These are phyloP conservation scores for Kryptopterus vitreolus DNA, from an alignment of 2,797 vertebrate genomes.

Conservation along the genomic window DNA sequence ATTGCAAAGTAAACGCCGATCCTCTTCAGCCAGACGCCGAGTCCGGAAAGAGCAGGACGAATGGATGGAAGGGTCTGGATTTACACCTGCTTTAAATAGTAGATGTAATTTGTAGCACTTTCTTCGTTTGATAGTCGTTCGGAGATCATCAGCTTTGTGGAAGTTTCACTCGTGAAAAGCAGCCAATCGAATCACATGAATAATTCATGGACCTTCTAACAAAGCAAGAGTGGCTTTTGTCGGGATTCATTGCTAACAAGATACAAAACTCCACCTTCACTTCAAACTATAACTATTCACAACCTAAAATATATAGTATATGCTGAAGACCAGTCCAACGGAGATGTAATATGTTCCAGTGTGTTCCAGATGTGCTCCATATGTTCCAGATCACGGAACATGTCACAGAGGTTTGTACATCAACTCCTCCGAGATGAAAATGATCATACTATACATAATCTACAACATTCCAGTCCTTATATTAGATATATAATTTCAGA, in stretches of 20 bases:
- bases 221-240: not conserved
- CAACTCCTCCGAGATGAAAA: not conserved
- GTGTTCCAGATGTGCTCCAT: no score
- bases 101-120: not conserved
- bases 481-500: not conserved
- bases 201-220: not conserved
- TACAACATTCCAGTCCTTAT: not conserved
- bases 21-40: slow-evolving; percentile 39
- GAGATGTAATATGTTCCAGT: no score
- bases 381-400: not conserved
- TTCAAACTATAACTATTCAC: not conserved
- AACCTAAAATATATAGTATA: not conserved
- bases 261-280: not conserved
- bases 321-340: not conserved
- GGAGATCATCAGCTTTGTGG: not conserved
- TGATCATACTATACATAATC: no score
- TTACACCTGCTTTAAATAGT: not conserved
- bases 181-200: not conserved
- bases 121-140: not conserved
- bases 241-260: not conserved
- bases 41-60: not conserved
- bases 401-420: no score
- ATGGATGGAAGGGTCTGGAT: slow-evolving; percentile 22
- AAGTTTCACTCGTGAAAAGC: not conserved
- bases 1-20: slow-evolving; percentile 48